phyloP scores from a whole-genome alignment of 2,888 invertebrate species.

The Sericinus montela region DNA sequence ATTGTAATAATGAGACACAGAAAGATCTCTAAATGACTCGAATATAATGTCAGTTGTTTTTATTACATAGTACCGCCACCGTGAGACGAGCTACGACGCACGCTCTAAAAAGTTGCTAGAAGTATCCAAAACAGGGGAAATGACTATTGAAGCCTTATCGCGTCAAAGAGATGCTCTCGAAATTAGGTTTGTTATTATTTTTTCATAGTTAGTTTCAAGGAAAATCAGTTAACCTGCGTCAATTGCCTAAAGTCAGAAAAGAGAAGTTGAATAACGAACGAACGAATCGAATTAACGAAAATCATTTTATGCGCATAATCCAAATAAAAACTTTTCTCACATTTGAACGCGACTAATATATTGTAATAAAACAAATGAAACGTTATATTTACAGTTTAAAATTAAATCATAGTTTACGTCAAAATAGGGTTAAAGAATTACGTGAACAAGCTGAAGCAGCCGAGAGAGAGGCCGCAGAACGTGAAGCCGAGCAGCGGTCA shows the following conservation, averaged over 20 bases:
- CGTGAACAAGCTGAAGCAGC: conserved; percentile 46
- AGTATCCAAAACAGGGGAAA: conserved; percentile 65
- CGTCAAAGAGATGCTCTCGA: conserved; percentile 68
- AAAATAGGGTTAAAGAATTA: conserved; percentile 60
- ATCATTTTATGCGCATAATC: too few relatives aligned
- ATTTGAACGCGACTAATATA: not conserved
- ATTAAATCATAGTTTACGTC: not conserved
- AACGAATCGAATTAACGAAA: too few relatives aligned
- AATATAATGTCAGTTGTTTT: not conserved
- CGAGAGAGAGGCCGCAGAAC: conserved; percentile 36
- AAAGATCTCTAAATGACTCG: too few relatives aligned
- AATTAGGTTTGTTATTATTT: conserved; percentile 42
- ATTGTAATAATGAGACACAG: too few relatives aligned
- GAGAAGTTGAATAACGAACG: too few relatives aligned
- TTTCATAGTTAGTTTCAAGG: too few relatives aligned
- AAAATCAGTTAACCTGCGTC: too few relatives aligned
- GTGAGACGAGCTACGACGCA: conserved; percentile 58
- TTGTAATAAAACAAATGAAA: not conserved
- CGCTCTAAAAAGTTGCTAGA: conserved; percentile 60
- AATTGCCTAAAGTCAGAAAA: too few relatives aligned
- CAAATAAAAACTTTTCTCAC: too few relatives aligned
- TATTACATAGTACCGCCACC: conserved; percentile 51
- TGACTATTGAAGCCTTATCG: conserved; percentile 56
- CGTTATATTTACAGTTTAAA: not conserved
- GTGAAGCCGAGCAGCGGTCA: conserved; percentile 37